Percentiles rank a stretch among this genome's conserved stretches.
Conservation (phyloP, 2,113 vertebrate genomes). For the Pluvialis apricaria region DNA sequence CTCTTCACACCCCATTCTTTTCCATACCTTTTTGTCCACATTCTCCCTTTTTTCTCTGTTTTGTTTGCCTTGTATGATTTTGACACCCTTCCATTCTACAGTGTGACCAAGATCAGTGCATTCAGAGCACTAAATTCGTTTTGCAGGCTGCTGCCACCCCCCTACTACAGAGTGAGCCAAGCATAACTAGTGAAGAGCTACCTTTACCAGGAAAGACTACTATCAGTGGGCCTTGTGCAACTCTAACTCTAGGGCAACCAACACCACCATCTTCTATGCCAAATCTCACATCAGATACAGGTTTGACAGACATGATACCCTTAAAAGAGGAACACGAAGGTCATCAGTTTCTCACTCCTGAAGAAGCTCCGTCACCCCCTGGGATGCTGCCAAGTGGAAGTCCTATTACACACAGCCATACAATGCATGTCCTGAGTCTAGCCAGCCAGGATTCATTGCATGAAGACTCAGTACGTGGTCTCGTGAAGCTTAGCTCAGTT, state of each 20-base stretch:
- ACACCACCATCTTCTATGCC: slow-evolving; percentile 92
- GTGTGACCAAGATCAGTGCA: slow-evolving; percentile 99
- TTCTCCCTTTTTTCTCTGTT: slow-evolving; percentile 24
- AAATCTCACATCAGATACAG: slow-evolving; percentile 84
- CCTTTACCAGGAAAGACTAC: slow-evolving; percentile 79
- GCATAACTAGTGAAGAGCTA: slow-evolving; percentile 84
- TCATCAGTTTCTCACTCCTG: slow-evolving; percentile 93
- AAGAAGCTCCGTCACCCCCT: slow-evolving; percentile 89
- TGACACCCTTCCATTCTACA: slow-evolving; percentile 71
- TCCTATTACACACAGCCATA: slow-evolving; percentile 86
- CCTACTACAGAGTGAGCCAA: slow-evolving; percentile 90
- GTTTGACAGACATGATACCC: slow-evolving; percentile 82
- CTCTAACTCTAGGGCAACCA: slow-evolving; percentile 88
- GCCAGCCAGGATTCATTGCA: slow-evolving; percentile 96
- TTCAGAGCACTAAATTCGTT: slow-evolving; percentile 99
- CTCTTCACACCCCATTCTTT: slow-evolving; percentile 63
- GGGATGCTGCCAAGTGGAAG: slow-evolving; percentile 85
- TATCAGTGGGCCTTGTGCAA: slow-evolving; percentile 82
- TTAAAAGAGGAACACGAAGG: slow-evolving; percentile 79
- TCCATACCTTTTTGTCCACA: background rate
- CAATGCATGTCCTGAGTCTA: slow-evolving; percentile 86
- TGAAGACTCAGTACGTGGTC: slow-evolving; percentile 93
- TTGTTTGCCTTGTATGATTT: slow-evolving; percentile 24
- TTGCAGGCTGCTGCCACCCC: slow-evolving; percentile 96
- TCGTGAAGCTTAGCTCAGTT: slow-evolving; percentile 97